Evolutionary conservation across 2,888 invertebrate species (phyloP).

Genomic region (Kuschelorhynchus macadamiae): DNA sequence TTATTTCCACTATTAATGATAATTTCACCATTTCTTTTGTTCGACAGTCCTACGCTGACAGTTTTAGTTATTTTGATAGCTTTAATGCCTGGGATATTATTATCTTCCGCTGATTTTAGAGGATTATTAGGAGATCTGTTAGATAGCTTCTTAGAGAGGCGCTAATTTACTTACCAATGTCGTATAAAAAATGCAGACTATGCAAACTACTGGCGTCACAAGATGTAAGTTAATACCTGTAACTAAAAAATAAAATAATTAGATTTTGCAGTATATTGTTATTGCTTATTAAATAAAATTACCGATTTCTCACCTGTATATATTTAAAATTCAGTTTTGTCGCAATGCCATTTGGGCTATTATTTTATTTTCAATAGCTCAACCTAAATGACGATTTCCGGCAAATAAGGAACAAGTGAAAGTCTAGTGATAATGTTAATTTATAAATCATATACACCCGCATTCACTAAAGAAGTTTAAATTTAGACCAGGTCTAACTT

Average conservation of each 20-base stretch:
- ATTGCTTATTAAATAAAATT: too few relatives aligned
- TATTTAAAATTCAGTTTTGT: too few relatives aligned
- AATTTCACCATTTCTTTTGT: slow-evolving; percentile 55
- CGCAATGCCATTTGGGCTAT: too few relatives aligned
- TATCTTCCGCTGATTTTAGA: slow-evolving; percentile 54
- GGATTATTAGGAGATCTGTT: slow-evolving; percentile 48
- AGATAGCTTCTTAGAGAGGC: slow-evolving; percentile 14
- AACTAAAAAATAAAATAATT: slow-evolving; percentile 72
- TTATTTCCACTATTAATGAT: slow-evolving; percentile 56
- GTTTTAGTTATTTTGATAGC: slow-evolving; percentile 25
- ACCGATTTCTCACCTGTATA: too few relatives aligned
- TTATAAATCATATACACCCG: too few relatives aligned
- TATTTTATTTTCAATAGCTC: too few relatives aligned
- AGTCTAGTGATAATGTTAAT: too few relatives aligned
- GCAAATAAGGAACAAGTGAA: too few relatives aligned
- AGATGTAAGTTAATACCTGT: slow-evolving; percentile 86
- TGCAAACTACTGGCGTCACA: slow-evolving; percentile 83
- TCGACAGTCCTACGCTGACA: slow-evolving; percentile 51
- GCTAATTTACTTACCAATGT: slow-evolving; percentile 78
- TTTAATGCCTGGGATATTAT: slow-evolving; percentile 53
- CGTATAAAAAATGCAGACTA: slow-evolving; percentile 94
- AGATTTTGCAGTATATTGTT: too few relatives aligned
- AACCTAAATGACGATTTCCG: too few relatives aligned
- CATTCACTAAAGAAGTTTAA: too few relatives aligned
- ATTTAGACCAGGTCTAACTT: too few relatives aligned